Conservation (phyloP, 2,888 invertebrate species). For the Drosophila histrio region DNA sequence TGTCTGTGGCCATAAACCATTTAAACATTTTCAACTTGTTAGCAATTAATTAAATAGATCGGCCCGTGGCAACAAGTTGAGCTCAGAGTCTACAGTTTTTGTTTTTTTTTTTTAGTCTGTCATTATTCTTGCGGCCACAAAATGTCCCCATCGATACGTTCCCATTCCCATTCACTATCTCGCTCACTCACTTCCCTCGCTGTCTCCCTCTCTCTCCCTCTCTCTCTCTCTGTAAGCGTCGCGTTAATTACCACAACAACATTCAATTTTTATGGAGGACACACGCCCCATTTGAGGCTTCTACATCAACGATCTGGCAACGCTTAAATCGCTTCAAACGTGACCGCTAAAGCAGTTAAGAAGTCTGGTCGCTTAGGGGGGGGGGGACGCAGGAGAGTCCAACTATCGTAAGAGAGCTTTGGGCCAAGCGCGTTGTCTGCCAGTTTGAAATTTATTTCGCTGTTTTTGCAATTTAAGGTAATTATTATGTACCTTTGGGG, state of each 20-base stretch:
- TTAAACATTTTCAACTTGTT: constrained; percentile 80
- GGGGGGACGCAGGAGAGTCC: background rate
- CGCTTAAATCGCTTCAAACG: constrained; percentile 66
- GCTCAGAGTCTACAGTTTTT: constrained; percentile 15
- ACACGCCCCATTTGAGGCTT: constrained; percentile 65
- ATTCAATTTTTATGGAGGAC: constrained; percentile 76
- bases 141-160: constrained; percentile 51
- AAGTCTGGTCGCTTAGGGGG: no score
- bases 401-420: constrained; percentile 43
- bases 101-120: constrained; percentile 38
- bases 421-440: constrained; percentile 48
- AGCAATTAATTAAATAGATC: constrained; percentile 81
- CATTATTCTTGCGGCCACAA: constrained; percentile 61
- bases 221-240: background rate
- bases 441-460: constrained; percentile 81
- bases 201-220: background rate
- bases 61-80: constrained; percentile 63
- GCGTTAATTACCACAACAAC: constrained; percentile 64
- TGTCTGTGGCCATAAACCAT: constrained; percentile 64
- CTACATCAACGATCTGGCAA: constrained; percentile 62
- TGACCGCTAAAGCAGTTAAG: constrained; percentile 52
- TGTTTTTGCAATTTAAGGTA: constrained; percentile 84
- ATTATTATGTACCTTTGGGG: constrained; percentile 84
- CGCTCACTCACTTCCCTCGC: no score
- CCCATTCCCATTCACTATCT: background rate